Base-by-base conservation (phyloP, 2,113 vertebrate species). In the Murina feae region DNA sequence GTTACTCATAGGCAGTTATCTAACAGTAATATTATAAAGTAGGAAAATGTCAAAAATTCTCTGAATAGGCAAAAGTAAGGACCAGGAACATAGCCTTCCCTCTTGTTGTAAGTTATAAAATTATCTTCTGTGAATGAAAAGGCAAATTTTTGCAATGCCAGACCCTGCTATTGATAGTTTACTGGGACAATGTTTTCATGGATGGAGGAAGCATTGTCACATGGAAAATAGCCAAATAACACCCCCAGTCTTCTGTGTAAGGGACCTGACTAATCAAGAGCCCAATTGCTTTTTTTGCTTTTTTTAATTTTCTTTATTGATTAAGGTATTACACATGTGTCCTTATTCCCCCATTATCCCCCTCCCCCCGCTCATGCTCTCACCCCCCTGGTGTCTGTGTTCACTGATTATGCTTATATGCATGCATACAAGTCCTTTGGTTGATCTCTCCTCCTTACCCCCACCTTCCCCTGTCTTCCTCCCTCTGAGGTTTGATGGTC, bases 51-150 rank as follows among this genome's bases (percentile, higher is more conserved):
- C 66, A 94, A 9, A 91, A 80, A 82, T 86, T 79, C 25, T 90
- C 69, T 76, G 35, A 30, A 78, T 68, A 79, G 53, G 51, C 25
- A 93, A 63, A 86, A 93, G 75, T 75, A 89, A 76, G 21, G 65
- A 58, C 21, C 32, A 79, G 69, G 72, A 65, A 69, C 20, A 65
- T 44, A 32, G 23, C 66, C 35, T 91, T 89, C 2, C 6, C 4
- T 53, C 44, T 86, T 55, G 32, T 85, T 68, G 10, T 69, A 76
- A 86, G 37, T 72, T 72, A 37, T 30, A 75, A 63, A 89, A 89
- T 84, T 76, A 58, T 89, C 17, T 89, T 85, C 35, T 89, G 18
- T 91, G 78, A 93, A 80, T 63, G 9, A 89, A 86, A 89, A 85
- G 37, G 35, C 42, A 85, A 85, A 91, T 71, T 18, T n/a, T 76